Percentiles rank a stretch among this genome's conserved stretches.
Conservation (phyloP, 2,113 vertebrate species). For the Poeciliopsis retropinna region DNA sequence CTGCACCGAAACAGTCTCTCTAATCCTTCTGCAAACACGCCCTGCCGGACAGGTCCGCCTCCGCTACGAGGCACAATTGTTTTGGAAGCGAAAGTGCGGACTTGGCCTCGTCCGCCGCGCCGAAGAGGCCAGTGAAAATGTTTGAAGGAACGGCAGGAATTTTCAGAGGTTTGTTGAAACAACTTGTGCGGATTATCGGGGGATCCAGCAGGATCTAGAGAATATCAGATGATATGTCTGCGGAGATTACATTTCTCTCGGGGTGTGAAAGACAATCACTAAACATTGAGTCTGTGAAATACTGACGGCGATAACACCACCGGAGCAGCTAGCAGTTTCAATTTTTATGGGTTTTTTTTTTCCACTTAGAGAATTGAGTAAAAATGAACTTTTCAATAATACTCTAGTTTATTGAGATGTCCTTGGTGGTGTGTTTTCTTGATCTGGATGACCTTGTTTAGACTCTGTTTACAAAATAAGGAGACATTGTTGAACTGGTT, state of each 20-base stretch:
- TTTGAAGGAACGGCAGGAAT: constrained; percentile 30
- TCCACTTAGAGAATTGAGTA: neutral
- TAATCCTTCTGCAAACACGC: constrained; percentile 46
- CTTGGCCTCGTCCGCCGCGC: constrained; percentile 9
- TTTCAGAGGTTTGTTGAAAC: constrained; percentile 28
- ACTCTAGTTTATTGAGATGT: neutral
- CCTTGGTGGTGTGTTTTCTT: too few relatives aligned
- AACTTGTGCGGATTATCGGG: constrained; percentile 19
- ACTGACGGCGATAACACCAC: constrained; percentile 1
- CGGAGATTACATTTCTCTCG: constrained; percentile 19
- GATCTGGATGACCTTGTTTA: too few relatives aligned
- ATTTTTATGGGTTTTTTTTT: too few relatives aligned
- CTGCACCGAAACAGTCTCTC: constrained; percentile 36
- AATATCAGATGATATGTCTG: constrained; percentile 37
- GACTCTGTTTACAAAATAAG: too few relatives aligned
- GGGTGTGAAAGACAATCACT: constrained; percentile 1
- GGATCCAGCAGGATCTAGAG: constrained; percentile 6
- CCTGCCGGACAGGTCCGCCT: constrained; percentile 8
- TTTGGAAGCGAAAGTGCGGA: constrained; percentile 34
- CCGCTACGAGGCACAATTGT: constrained; percentile 11
- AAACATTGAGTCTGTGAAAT: constrained; percentile 1
- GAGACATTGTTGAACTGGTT: too few relatives aligned
- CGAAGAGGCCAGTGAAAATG: constrained; percentile 5
- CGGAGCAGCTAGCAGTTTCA: neutral
- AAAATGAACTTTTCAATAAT: neutral